Base-by-base conservation (phyloP, 23 tunicate species). In the Corella eumyota region DNA sequence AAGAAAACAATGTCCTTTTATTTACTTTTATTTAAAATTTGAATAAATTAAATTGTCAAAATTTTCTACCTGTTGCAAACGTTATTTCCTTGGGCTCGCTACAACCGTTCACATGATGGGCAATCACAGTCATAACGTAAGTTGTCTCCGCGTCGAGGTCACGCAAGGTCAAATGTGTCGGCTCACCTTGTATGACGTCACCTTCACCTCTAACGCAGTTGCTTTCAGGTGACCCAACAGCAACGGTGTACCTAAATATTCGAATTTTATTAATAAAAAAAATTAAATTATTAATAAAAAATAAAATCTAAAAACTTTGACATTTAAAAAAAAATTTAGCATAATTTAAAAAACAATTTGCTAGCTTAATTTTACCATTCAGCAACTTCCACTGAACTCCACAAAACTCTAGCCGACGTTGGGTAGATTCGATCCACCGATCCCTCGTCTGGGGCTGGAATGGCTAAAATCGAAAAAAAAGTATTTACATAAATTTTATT, bases 61-160 rank as follows among this genome's bases (percentile, higher is more conserved):
- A 6, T 26, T 37, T 9, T 52, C 35, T 26, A 77, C 85, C 61
- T 60, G 85, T 77, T 17, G 30, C 19, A 52, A 77, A 69, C 1
- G 58, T 36, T 1, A 77, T 38, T 61, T 77, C 75, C 23, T 51
- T 68, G 17, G 85, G 75, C 3, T 60, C 67, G 49, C 85, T 69
- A 69, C 85, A 77, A 56, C 69, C 67, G 32, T 68, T 77, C 38
- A 36, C 66, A 62, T 60, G 69, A 13, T 45, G 70, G 9, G 85
- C 75, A 33, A 51, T 30, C 30, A 69, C 85, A 54, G 37, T 47
- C 1, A 77, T 38, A 32, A 37, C 49, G 64, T 77, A 77, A 1
- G 75, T 23, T 25, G 75, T 61, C 31, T 69, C 69, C 6, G 62
- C 49, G 44, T 77, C 75, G 22, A 77, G 75, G 63, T 77, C 82